A percentile compares a stretch with the other conserved stretches of the same genome.
Conservation (phyloP, 2,113 vertebrate genomes). For the Calidris pygmaea region DNA sequence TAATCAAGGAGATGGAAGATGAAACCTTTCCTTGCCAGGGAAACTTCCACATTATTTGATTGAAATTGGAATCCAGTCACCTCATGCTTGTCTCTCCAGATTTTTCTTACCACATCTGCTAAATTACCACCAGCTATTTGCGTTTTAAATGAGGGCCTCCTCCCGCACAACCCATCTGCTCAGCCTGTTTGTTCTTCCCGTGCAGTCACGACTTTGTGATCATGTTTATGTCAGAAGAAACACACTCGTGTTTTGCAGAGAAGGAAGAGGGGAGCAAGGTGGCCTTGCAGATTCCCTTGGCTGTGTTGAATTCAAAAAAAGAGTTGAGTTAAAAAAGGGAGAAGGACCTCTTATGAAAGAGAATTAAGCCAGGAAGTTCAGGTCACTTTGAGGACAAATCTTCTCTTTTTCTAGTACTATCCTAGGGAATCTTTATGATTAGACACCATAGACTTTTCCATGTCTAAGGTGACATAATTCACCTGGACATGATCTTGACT, state of each 20-base stretch:
- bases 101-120: slow-evolving; percentile 62
- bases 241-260: background rate
- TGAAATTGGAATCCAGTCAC: slow-evolving; percentile 33
- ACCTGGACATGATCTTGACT: background rate
- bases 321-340: background rate
- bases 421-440: background rate
- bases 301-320: background rate
- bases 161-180: slow-evolving; percentile 72
- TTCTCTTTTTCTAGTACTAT: background rate
- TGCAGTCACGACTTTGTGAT: slow-evolving; percentile 72
- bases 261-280: background rate
- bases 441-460: background rate
- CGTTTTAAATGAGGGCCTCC: slow-evolving; percentile 58
- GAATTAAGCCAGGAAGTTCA: background rate
- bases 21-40: background rate
- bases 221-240: background rate
- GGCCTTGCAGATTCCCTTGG: background rate
- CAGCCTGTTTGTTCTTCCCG: slow-evolving; percentile 58
- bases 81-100: background rate
- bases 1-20: slow-evolving; percentile 32
- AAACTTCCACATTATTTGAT: slow-evolving; percentile 3
- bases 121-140: slow-evolving; percentile 63
- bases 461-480: background rate
- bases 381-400: background rate
- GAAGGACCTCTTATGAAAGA: background rate